A percentile compares a stretch with the other conserved stretches of the same genome.
These are phyloP conservation scores for Erynnis tages DNA, from an alignment of 2,888 invertebrate species.

Conservation along the genomic window DNA sequence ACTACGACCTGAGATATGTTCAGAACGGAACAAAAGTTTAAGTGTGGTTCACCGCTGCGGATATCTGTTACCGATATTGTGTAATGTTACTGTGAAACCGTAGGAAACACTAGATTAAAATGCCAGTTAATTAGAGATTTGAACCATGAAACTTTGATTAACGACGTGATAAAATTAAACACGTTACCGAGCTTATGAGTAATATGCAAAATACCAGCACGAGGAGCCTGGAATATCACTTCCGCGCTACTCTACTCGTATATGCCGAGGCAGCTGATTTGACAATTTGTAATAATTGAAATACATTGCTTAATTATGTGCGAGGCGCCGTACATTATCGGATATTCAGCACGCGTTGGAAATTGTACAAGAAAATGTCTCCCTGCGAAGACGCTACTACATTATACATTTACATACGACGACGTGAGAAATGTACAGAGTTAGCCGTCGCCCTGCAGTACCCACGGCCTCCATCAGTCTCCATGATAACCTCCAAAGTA, in stretches of 20 bases:
- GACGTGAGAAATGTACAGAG: slow-evolving; percentile 19
- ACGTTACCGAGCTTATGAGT: not conserved
- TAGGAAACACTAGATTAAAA: not conserved
- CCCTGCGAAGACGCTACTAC: slow-evolving; percentile 40
- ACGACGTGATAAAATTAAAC: slow-evolving; percentile 1
- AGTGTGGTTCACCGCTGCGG: not conserved
- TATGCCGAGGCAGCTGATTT: slow-evolving; percentile 11
- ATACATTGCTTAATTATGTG: not conserved
- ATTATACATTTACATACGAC: slow-evolving; percentile 45
- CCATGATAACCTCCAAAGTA: not conserved
- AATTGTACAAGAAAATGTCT: slow-evolving; percentile 23
- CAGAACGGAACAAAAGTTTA: not conserved
- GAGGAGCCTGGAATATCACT: slow-evolving; percentile 1
- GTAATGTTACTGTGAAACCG: not conserved
- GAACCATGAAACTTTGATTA: slow-evolving; percentile 1
- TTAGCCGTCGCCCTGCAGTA: not conserved
- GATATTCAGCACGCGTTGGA: slow-evolving; percentile 28
- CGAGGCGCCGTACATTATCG: slow-evolving; percentile 18
- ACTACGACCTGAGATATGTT: not conserved
- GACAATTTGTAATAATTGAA: not conserved
- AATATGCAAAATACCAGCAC: slow-evolving; percentile 1
- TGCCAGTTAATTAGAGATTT: not conserved
- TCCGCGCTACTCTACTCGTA: not conserved
- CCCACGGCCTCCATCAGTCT: not conserved
- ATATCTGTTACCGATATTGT: not conserved